Evolutionary conservation across 2,888 invertebrate species (phyloP), one percentile per base, ranked within the genome.

Genomic region (Conops quadrifasciatus): DNA sequence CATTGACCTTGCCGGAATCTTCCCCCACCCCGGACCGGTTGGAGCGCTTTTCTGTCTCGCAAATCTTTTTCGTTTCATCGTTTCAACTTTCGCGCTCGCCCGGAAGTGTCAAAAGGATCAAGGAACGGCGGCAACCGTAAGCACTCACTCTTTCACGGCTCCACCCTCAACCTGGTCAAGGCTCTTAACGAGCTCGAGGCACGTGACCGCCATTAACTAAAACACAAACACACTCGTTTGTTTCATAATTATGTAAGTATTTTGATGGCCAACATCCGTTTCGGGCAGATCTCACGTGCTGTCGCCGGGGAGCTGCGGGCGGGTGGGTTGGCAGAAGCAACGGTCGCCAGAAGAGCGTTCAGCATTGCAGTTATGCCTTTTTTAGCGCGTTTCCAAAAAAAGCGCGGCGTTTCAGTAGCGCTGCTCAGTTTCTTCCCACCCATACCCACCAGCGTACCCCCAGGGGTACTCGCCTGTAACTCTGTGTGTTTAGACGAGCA

Each of bases 231-330:
- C 56, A 51, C 30, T 56, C 59, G 51, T 53, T 67, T 68, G 68
- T 62, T 60, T 68, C 62, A 62, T 62, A 68, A 68, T 68, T 68
- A 67, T 47, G 62, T 68, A 62, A 68, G 68, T 68, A 51, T 68
- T 60, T 68, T 62, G 68, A 68, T 62, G 68, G 62, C 60, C 62
- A 68, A 62, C 68, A 68, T 60, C 68, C 68, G 68, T 51, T 62
- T 5, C 24, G 62, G 9, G 60, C 24, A 51, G 62, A 67, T 62
- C 68, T 62, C 68, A 68, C 68, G 68, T 62, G 68, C 68, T 28
- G 45, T 24, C 15, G 58, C 15, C 26, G 58, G 24, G 58, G 58
- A 24, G 58, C 26, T 58, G 58, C 26, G 24, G 58, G 26, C 1
- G 24, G 26, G 19, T n/a, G 19, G 19, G 24, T 21, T 53, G 0